phyloP scores from a whole-genome alignment of 2,888 invertebrate genomes.

The Papilio gigon region DNA sequence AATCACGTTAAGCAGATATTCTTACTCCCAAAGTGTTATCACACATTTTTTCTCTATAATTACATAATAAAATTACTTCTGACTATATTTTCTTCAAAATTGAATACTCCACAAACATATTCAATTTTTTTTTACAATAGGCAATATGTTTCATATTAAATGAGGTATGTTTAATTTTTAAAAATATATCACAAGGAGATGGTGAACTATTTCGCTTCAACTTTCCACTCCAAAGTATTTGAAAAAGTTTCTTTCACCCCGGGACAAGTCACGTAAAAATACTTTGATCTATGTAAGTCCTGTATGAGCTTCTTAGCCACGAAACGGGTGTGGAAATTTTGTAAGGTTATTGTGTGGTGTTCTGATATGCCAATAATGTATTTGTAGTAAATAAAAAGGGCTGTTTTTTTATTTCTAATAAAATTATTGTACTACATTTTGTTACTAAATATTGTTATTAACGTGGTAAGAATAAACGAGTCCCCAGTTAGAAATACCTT shows the following conservation, averaged over 20 bases:
- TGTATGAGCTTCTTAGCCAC: neutral
- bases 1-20: too few species aligned
- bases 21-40: too few species aligned
- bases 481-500: neutral
- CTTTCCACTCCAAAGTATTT: conserved; percentile 10
- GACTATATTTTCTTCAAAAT: too few species aligned
- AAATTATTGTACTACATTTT: neutral
- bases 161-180: too few species aligned
- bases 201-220: neutral
- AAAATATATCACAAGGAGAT: too few species aligned
- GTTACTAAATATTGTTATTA: neutral
- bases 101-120: neutral
- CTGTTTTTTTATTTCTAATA: neutral
- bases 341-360: neutral
- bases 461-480: too few species aligned
- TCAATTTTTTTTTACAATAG: neutral
- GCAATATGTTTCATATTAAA: neutral
- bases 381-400: neutral
- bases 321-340: too few species aligned
- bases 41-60: too few species aligned
- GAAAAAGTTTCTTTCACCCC: neutral
- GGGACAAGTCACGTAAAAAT: neutral
- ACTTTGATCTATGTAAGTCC: neutral
- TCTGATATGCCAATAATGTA: neutral
- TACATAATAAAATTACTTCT: too few species aligned